These are phyloP conservation scores for Psilopsiagon aurifrons DNA, from an alignment of 2,113 vertebrate genomes.

Conservation along the genomic window DNA sequence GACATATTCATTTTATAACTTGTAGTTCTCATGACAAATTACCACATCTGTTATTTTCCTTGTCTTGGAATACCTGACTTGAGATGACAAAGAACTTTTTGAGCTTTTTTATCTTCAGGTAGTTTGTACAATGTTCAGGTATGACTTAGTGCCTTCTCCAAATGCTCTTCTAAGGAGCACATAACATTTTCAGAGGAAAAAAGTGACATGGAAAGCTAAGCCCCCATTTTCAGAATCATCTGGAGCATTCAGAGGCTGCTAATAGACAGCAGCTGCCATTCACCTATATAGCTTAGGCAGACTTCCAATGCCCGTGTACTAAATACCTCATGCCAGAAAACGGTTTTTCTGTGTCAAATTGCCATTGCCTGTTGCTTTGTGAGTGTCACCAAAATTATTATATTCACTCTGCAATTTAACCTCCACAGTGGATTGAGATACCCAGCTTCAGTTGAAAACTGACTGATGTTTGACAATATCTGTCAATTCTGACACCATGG, in stretches of 20 bases:
- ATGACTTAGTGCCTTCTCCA: neutral
- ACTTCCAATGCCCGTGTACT: neutral
- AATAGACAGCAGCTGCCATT: neutral
- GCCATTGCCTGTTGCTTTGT: neutral
- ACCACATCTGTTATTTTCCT: neutral
- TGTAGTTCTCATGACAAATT: neutral
- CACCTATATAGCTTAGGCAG: neutral
- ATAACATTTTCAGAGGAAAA: neutral
- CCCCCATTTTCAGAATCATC: neutral
- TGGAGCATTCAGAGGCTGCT: neutral
- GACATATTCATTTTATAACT: neutral
- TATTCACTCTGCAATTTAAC: neutral
- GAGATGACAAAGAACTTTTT: neutral
- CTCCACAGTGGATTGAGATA: neutral
- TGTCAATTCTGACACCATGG: neutral
- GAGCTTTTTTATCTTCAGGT: neutral
- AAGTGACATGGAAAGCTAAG: neutral
- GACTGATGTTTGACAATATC: neutral
- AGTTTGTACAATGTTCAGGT: neutral
- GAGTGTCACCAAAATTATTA: neutral
- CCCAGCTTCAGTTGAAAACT: neutral
- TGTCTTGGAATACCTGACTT: neutral
- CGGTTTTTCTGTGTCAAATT: neutral
- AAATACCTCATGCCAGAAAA: neutral
- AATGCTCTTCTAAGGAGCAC: neutral